Base-by-base conservation (phyloP, 1,140 invertebrate genomes). In the Aplysia californica region DNA sequence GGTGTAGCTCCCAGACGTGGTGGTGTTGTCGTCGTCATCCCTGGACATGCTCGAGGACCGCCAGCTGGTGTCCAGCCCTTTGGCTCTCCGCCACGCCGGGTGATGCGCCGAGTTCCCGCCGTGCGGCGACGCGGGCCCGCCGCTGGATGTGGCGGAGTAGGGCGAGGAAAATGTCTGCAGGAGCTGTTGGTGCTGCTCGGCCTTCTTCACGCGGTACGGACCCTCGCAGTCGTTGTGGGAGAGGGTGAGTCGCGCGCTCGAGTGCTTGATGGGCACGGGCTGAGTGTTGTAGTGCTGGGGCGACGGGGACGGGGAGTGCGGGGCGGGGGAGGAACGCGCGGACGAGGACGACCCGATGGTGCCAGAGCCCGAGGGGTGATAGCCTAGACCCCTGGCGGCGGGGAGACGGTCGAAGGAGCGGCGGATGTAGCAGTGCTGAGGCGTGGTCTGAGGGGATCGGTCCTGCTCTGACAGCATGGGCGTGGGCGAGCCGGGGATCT, bases 1-100 rank as follows among this genome's bases (percentile, higher is more conserved):
- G 6, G 81, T 84, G 59, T 86, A 87, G 76, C 86, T 87, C 23
- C 86, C 86, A 0, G 86, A 87, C 10, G 83, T 85, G n/a, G 84
- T 86, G 15, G 71, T 61, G 58, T 61, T 61, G 58, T 61, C 26
- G 58, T 61, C 58, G 10, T 23, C 41, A 5, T 36, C 64, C 65
- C 33, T 36, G 26, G 65, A 5, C 20, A 38, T 23, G 36, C 2
- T 6, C 5, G 65, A 39, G 65, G 44, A 15, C n/a, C 44, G 44
- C 58, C 58, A 61, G 58, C 10, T 18, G 10, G 58, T 61, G 15
- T 61, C 58, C 10, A 61, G 58, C 6, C 58, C 58, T 6, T 26
- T 10, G 58, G 58, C 58, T 26, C 29, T 61, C 10, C 58, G 18
- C 58, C 58, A 61, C 6, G 58, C 58, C 6, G 58, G 58, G 15